Evolutionary conservation across 2,888 invertebrate species (phyloP).

Genomic region (Eupithecia pulchellata): DNA sequence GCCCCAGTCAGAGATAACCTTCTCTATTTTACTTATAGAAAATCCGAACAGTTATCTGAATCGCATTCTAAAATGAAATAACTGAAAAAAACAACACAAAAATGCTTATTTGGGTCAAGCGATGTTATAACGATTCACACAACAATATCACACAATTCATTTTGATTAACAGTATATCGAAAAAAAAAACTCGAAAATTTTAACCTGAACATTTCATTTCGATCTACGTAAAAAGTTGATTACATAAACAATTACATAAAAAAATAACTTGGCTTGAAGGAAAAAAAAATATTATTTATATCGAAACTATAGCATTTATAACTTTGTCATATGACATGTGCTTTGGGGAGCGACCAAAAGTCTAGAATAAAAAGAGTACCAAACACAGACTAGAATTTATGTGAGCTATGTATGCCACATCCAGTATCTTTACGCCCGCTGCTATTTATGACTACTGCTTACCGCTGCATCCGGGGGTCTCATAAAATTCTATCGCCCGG

Average conservation of each 20-base stretch:
- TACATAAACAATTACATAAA: neutral
- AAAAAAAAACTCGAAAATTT: too few species aligned
- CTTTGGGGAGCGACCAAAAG: neutral
- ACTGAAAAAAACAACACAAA: too few species aligned
- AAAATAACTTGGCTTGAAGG: neutral
- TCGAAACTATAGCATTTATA: neutral
- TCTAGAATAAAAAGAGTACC: neutral
- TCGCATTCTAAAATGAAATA: neutral
- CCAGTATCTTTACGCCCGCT: conserved; percentile 51
- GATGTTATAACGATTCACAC: neutral
- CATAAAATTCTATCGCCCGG: conserved; percentile 83
- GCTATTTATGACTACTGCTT: conserved; percentile 79
- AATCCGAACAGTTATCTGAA: neutral
- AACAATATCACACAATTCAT: neutral
- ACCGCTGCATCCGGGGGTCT: conserved; percentile 76
- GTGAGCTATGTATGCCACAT: conserved; percentile 43
- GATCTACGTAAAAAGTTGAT: neutral
- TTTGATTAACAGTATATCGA: neutral
- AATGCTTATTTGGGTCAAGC: too few species aligned
- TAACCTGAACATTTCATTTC: neutral
- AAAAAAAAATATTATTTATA: neutral
- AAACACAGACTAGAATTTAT: neutral
- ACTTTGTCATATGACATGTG: neutral
- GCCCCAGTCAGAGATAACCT: neutral
- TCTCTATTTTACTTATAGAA: neutral